Evolutionary conservation across 2,113 vertebrate species (phyloP).

Genomic region (Triplophysa dalaica): DNA sequence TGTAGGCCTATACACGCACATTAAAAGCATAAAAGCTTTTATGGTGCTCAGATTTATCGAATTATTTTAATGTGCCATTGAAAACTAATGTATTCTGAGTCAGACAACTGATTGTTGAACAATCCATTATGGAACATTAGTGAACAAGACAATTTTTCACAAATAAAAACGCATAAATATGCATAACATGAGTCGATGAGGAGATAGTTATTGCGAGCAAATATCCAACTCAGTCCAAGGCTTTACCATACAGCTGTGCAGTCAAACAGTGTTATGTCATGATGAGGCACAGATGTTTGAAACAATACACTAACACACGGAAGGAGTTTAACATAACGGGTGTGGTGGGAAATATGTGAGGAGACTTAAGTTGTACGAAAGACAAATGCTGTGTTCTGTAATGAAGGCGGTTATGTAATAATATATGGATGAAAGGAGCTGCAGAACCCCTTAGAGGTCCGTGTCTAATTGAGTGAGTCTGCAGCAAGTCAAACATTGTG

Average conservation of each 20-base stretch:
- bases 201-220: neutral
- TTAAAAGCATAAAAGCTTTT: conserved; percentile 47
- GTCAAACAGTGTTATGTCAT: neutral
- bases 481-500: conserved; percentile 36
- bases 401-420: conserved; percentile 62
- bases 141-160: neutral
- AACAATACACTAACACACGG: neutral
- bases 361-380: conserved; percentile 17
- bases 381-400: conserved; percentile 39
- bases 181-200: neutral
- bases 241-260: neutral
- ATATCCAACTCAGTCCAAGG: conserved; percentile 1
- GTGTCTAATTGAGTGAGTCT: conserved; percentile 36
- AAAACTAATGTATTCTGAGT: conserved; percentile 25
- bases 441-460: conserved; percentile 13
- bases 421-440: conserved; percentile 43
- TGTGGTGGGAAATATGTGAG: neutral
- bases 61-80: conserved; percentile 34
- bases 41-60: conserved; percentile 36
- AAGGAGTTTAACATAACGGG: conserved; percentile 1
- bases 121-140: conserved; percentile 40
- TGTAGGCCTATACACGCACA: neutral
- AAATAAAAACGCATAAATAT: neutral
- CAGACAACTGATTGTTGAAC: conserved; percentile 1
- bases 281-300: conserved; percentile 42